phyloP scores from a whole-genome alignment of 2,888 invertebrate species.

The Imbricaverruca yamaguchii region DNA sequence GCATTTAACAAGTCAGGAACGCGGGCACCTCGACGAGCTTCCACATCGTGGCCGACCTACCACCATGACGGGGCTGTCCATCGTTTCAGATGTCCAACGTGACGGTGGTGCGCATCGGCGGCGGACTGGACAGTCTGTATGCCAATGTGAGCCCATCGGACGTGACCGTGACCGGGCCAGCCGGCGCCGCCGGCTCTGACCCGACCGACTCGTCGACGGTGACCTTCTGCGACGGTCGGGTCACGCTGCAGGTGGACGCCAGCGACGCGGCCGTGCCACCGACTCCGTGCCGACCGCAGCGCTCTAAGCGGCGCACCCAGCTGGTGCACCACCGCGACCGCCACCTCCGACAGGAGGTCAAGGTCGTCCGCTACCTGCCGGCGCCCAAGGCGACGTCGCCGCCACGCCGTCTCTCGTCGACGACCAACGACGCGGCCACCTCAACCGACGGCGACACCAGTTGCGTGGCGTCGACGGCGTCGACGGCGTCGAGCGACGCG shows the following conservation, averaged over 20 bases:
- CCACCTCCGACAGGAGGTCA: background rate
- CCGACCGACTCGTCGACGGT: background rate
- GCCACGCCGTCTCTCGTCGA: background rate
- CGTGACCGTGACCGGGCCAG: background rate
- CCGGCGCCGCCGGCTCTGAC: background rate
- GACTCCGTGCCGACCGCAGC: slow-evolving; percentile 2
- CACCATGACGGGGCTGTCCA: too few species aligned
- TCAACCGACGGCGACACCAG: background rate
- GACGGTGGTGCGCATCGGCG: background rate
- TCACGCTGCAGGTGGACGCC: slow-evolving; percentile 8
- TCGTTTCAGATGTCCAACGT: slow-evolving; percentile 4
- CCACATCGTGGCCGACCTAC: too few species aligned
- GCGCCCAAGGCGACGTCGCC: background rate
- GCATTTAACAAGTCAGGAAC: too few species aligned
- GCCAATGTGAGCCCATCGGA: background rate
- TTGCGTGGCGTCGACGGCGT: background rate
- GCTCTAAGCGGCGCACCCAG: background rate
- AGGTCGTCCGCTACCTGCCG: background rate
- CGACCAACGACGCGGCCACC: background rate
- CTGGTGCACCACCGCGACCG: slow-evolving; percentile 13
- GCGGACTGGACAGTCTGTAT: background rate
- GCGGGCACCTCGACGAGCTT: too few species aligned
- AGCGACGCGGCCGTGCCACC: background rate
- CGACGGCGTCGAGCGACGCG: background rate
- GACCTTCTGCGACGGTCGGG: background rate